Percentiles rank a stretch among this genome's conserved stretches.
These are phyloP conservation scores for Synanthedon formicaeformis DNA, from an alignment of 2,888 invertebrate species.

Conservation along the genomic window DNA sequence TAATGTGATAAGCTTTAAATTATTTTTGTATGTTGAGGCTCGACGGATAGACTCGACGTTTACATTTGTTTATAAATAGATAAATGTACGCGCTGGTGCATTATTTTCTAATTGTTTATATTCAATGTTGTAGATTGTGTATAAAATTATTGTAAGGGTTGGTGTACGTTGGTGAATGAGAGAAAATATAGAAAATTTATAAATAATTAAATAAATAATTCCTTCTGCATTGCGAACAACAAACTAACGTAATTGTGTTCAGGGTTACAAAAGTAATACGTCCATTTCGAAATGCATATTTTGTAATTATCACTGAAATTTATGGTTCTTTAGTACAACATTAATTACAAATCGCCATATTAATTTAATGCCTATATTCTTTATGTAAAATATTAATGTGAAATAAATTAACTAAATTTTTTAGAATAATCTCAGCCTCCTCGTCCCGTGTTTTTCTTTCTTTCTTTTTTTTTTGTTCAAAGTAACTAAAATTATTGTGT, in stretches of 20 bases:
- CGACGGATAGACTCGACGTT: slow-evolving; percentile 21
- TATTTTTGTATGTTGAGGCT: slow-evolving; percentile 50
- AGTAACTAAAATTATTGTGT: slow-evolving; percentile 20
- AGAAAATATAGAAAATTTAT: not conserved
- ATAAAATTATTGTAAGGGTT: not conserved
- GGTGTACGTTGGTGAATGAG: not conserved
- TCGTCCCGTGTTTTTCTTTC: too few species aligned
- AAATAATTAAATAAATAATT: not conserved
- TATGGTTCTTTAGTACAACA: too few species aligned
- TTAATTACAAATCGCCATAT: slow-evolving; percentile 28
- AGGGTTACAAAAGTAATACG: not conserved
- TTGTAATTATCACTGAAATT: too few species aligned
- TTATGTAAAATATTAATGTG: slow-evolving; percentile 7
- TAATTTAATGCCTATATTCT: slow-evolving; percentile 28
- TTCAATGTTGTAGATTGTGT: slow-evolving; percentile 26
- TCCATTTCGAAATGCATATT: too few species aligned
- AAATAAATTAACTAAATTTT: too few species aligned
- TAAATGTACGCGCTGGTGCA: slow-evolving; percentile 40
- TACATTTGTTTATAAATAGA: slow-evolving; percentile 28
- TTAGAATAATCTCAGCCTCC: too few species aligned
- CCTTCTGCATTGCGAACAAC: not conserved
- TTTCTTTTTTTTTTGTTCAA: slow-evolving; percentile 14
- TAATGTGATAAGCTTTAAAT: slow-evolving; percentile 64
- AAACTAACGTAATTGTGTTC: not conserved
- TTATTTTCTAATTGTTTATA: slow-evolving; percentile 55